These are phyloP conservation scores for Fregata magnificens DNA, from an alignment of 2,113 vertebrate genomes.

Conservation along the genomic window DNA sequence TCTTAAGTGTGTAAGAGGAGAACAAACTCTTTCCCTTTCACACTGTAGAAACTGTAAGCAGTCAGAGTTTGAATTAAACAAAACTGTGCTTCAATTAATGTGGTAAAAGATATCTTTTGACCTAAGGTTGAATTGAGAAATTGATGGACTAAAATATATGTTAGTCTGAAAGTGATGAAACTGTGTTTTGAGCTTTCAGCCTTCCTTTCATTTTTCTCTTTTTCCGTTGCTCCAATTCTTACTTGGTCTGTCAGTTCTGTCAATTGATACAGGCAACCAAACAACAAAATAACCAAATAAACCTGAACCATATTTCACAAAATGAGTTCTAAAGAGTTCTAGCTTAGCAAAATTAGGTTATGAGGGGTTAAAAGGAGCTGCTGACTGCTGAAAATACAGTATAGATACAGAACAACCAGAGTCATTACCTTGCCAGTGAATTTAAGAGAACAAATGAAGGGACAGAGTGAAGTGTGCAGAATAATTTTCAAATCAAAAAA, in stretches of 20 bases:
- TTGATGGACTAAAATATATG: not conserved
- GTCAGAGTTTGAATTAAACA: not conserved
- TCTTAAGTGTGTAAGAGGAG: not conserved
- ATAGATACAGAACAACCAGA: not conserved
- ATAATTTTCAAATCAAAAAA: not conserved
- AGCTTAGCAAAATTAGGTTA: not conserved
- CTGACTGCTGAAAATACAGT: not conserved
- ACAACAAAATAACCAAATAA: not conserved
- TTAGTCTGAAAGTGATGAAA: not conserved
- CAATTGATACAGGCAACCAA: not conserved
- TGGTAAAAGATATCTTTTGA: not conserved
- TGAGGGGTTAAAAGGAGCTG: not conserved
- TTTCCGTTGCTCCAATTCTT: not conserved
- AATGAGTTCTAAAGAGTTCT: not conserved
- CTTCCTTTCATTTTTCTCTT: not conserved
- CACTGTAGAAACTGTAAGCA: not conserved
- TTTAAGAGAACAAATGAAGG: not conserved
- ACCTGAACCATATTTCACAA: not conserved
- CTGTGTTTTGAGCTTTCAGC: not conserved
- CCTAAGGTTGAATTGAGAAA: not conserved
- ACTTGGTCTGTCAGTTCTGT: not conserved
- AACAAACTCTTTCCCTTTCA: not conserved
- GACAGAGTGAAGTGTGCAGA: not conserved
- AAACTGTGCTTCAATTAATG: not conserved
- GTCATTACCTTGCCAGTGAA: not conserved